Conservation (phyloP, 2,113 vertebrate species). For the Columba janthina region DNA sequence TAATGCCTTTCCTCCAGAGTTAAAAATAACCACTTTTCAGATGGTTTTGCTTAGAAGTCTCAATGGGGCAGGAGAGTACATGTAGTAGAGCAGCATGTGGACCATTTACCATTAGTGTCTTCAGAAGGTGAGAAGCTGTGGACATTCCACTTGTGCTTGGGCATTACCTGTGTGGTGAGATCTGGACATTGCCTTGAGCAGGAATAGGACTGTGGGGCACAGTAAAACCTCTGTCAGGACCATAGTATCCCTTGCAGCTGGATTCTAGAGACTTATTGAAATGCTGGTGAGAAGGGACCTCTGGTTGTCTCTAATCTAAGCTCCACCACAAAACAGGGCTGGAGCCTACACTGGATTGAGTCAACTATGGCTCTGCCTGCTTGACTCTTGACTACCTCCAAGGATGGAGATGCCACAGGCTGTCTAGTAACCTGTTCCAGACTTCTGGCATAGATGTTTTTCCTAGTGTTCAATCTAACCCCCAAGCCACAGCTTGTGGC, state of each 20-base stretch:
- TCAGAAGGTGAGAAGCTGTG: not conserved
- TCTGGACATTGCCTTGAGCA: not conserved
- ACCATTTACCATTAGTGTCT: not conserved
- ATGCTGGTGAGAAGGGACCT: not conserved
- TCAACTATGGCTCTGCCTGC: not conserved
- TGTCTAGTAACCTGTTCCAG: not conserved
- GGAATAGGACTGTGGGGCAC: not conserved
- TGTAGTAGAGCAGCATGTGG: not conserved
- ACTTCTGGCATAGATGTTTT: not conserved
- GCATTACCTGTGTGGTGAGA: not conserved
- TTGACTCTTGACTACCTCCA: not conserved
- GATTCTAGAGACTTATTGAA: not conserved
- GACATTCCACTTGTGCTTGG: accelerated
- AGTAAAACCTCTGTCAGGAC: not conserved
- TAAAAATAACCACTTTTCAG: constrained; percentile 32
- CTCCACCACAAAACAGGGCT: not conserved
- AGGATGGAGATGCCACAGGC: not conserved
- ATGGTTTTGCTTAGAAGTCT: not conserved
- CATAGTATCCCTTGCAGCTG: not conserved
- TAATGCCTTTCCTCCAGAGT: not conserved
- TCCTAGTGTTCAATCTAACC: not conserved
- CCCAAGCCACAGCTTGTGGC: not conserved
- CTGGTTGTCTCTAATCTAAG: not conserved
- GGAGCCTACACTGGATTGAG: not conserved
- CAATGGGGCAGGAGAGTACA: not conserved